These are phyloP conservation scores for Platynereis dumerilii DNA, from an alignment of 2,888 invertebrate species.

Conservation along the genomic window DNA sequence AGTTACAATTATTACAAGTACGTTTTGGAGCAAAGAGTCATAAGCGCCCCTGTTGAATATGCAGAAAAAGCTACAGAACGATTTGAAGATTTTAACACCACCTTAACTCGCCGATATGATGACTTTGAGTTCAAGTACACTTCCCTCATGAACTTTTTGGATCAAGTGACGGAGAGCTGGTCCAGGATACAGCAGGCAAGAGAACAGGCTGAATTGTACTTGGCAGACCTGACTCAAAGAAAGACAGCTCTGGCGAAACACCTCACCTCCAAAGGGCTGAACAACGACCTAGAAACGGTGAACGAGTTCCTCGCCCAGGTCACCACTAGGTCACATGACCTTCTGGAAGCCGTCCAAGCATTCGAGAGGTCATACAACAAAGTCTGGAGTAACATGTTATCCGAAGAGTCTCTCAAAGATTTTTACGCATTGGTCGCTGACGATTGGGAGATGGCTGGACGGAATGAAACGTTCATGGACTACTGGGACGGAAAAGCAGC, in stretches of 20 bases:
- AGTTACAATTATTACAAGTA: constrained; percentile 20
- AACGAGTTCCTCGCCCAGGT: background rate
- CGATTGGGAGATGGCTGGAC: background rate
- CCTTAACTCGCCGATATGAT: background rate
- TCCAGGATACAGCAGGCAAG: background rate
- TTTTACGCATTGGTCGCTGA: constrained; percentile 7
- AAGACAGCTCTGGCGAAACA: constrained; percentile 4
- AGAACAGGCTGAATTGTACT: background rate
- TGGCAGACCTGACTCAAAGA: background rate
- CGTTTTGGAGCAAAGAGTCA: background rate
- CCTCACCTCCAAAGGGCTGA: background rate
- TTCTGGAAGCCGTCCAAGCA: background rate
- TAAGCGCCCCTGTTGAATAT: background rate
- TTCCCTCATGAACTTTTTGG: background rate
- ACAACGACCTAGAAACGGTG: background rate
- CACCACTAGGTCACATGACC: background rate
- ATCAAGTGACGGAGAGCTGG: constrained; percentile 6
- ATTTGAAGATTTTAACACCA: background rate
- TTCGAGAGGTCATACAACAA: background rate
- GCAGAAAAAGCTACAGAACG: constrained; percentile 2
- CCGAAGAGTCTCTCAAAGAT: background rate
- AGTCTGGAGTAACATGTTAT: constrained; percentile 6
- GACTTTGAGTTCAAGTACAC: background rate
- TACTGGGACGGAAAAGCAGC: background rate
- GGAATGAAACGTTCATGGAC: constrained; percentile 3